phyloP scores from a whole-genome alignment of 2,113 vertebrate genomes.

The Megaceryle torquata region DNA sequence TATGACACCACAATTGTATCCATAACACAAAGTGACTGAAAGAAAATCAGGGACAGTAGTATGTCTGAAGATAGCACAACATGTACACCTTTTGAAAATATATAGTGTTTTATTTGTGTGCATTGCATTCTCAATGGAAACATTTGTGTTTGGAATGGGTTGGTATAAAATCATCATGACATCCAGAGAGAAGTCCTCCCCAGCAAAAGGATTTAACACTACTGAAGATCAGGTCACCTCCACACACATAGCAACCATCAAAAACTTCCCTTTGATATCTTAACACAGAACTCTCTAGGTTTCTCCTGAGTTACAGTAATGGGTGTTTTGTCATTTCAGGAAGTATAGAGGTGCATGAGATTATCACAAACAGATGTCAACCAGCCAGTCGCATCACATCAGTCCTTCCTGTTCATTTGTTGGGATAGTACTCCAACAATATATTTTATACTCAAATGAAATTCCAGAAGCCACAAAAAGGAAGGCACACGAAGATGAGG shows the following conservation, averaged over 20 bases:
- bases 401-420: not conserved
- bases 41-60: not conserved
- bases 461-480: slow-evolving; percentile 24
- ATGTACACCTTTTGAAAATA: not conserved
- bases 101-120: not conserved
- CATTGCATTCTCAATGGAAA: not conserved
- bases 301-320: not conserved
- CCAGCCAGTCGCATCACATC: not conserved
- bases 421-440: not conserved
- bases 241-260: not conserved
- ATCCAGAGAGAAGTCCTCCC: not conserved
- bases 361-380: slow-evolving; percentile 35
- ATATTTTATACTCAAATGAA: not conserved
- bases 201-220: not conserved
- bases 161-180: not conserved
- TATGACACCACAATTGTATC: not conserved
- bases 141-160: not conserved
- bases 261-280: not conserved
- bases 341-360: not conserved
- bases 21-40: not conserved
- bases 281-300: not conserved
- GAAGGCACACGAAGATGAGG: not conserved
- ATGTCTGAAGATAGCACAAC: not conserved
- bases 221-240: not conserved
- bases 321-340: not conserved